Conservation (phyloP, 2,113 vertebrate species). For the Asarcornis scutulata region DNA sequence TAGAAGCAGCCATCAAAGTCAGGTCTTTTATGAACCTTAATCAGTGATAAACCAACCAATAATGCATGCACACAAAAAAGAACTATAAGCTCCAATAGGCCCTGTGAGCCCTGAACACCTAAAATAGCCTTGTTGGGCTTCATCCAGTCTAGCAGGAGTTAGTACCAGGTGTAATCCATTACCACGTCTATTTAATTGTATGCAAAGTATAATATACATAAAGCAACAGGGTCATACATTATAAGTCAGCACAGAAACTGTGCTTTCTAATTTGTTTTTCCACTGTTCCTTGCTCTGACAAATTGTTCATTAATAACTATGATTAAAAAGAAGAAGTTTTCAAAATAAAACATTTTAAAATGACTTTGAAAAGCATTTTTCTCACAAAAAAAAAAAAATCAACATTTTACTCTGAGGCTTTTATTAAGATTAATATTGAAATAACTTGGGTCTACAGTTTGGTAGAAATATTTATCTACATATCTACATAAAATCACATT, state of each 20-base stretch:
- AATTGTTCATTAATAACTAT: neutral
- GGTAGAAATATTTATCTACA: neutral
- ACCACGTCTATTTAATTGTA: neutral
- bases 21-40: neutral
- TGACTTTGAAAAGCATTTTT: neutral
- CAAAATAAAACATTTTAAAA: neutral
- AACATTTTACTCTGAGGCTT: neutral
- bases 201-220: neutral
- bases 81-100: neutral
- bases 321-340: neutral
- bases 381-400: neutral
- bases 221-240: neutral
- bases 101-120: neutral
- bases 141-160: neutral
- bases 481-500: neutral
- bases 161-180: neutral
- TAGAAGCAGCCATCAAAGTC: neutral
- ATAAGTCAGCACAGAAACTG: neutral
- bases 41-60: neutral
- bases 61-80: rapidly evolving
- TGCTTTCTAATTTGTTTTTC: neutral
- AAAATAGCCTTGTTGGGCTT: neutral
- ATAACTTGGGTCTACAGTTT: neutral
- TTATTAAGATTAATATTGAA: neutral
- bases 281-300: neutral